Base-by-base conservation (phyloP, 2,797 vertebrate genomes). In the Sebastes wilsoni region DNA sequence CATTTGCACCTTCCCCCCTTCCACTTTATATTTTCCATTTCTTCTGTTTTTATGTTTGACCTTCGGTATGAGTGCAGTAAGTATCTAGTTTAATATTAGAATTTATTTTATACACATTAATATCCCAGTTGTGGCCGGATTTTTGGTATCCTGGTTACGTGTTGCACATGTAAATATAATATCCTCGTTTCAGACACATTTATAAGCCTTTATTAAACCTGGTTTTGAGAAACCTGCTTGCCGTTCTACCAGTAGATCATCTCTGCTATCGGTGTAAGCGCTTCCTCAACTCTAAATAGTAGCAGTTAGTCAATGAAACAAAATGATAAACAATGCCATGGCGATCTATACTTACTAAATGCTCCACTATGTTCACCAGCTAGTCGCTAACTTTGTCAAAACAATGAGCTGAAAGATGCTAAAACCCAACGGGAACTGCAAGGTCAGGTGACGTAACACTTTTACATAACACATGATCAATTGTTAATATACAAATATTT, bases 1-100 rank as follows among this genome's bases (percentile, higher is more conserved):
- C 69, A 61, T 70, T 66, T 69, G 18, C 77, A 74, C 61, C 58
- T 69, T 42, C 42, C 30, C 60, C 25, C 52, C 30, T 32, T 9
- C 36, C 36, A 66, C 23, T 65, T 34, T 72, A 22, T 62, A 34
- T 74, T 73, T 85, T 78, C 78, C 83, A 76, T 46, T 16, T 11
- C 62, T 49, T 64, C n/a, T 72, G 23, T 46, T 79, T 66, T 49
- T 20, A 20, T 49, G 18, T 20, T 77, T 71, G 77, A 78, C 69
- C 66, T 72, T 77, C 1, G 5, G 49, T 16, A 27, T 49, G 12
- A 54, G 11, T 18, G 14, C 58, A 60, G n/a, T 7, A n/a, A 36
- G 49, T 22, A 20, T 54, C 14, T 13, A 0, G 46, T 20, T 1
- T 49, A 75, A 42, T 22, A 52, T 28, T 7, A 18, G 10, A 30